Conservation (phyloP, 2,113 vertebrate genomes). For the Thalassarche chlororhynchos region DNA sequence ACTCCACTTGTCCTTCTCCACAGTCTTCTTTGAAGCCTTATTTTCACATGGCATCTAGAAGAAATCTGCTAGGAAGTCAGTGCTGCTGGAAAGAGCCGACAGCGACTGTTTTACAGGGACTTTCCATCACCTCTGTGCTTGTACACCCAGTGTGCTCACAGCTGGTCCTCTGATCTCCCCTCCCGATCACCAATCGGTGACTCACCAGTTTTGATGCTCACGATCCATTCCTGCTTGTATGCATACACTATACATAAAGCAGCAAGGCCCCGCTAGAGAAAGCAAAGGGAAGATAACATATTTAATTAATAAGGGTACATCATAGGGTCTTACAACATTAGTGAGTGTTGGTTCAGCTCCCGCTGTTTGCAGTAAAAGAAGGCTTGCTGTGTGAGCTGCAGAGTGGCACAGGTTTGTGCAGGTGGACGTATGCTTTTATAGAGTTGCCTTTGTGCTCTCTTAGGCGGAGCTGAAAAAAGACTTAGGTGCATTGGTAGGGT, state of each 20-base stretch:
- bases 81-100: neutral
- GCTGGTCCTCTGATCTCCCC: neutral
- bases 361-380: no score
- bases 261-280: neutral
- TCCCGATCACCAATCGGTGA: rapidly evolving
- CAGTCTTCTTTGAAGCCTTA: neutral
- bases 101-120: neutral
- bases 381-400: neutral
- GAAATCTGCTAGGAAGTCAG: neutral
- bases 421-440: neutral
- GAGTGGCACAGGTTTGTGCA: neutral
- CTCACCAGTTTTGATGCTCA: neutral
- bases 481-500: neutral
- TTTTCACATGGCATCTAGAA: neutral
- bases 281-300: neutral
- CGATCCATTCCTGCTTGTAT: neutral
- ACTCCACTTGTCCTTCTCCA: neutral
- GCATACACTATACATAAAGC: neutral
- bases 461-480: neutral
- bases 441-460: neutral
- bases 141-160: neutral
- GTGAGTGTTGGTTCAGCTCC: neutral
- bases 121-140: neutral
- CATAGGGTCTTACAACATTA: neutral
- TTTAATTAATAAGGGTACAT: neutral